Conservation (phyloP, 30 jellyfish, hydroid and myxozoan species). For the Hydra vulgaris region DNA sequence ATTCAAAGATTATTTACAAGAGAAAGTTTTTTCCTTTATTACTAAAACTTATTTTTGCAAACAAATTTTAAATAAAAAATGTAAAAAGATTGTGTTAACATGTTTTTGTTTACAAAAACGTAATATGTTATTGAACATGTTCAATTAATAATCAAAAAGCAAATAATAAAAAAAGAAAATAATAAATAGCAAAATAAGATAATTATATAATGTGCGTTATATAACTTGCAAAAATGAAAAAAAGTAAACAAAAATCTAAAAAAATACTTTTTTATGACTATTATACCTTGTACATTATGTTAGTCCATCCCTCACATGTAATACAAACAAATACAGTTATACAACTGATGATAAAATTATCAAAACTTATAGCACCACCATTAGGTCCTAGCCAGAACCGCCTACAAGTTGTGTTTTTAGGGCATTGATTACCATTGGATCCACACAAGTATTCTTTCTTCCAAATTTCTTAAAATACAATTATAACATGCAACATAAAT, state of each 20-base stretch:
- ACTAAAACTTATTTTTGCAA: no score
- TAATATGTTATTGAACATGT: no score
- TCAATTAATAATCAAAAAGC: no score
- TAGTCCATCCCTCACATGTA: constrained; percentile 74
- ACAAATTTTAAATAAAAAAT: no score
- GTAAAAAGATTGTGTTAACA: no score
- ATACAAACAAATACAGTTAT: constrained; percentile 53
- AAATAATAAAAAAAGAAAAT: neutral
- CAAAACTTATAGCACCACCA: constrained; percentile 51
- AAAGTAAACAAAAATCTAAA: no score
- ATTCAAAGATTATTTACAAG: no score
- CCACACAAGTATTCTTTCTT: neutral
- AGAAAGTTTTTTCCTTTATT: no score
- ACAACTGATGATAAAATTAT: constrained; percentile 42
- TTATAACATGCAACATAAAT: no score
- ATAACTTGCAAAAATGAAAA: no score
- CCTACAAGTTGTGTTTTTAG: constrained; percentile 8
- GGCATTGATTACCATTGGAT: neutral
- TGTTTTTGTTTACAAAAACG: no score
- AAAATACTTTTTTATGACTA: neutral
- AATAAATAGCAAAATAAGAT: neutral
- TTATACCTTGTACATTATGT: constrained; percentile 42
- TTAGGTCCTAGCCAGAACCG: constrained; percentile 63
- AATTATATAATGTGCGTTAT: no score
- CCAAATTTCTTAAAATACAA: neutral